phyloP scores from a whole-genome alignment of 1,140 invertebrate genomes.

The Chrysomallon squamiferum region DNA sequence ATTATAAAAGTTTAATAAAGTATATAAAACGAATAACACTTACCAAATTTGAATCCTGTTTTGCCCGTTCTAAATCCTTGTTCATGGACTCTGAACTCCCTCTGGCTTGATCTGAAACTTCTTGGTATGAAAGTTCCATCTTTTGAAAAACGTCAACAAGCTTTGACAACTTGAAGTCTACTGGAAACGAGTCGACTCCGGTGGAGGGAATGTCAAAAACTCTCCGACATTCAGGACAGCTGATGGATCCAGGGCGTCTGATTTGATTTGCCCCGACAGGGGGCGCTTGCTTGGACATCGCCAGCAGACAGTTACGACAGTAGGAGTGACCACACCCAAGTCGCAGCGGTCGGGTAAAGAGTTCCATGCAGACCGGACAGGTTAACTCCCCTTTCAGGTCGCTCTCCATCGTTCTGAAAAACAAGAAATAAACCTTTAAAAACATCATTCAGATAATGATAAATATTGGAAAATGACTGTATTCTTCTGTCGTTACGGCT shows the following conservation, averaged over 20 bases:
- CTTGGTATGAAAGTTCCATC: no score
- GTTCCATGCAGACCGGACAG: constrained; percentile 33
- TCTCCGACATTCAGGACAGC: constrained; percentile 29
- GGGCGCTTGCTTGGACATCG: background rate
- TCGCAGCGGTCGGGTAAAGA: constrained; percentile 23
- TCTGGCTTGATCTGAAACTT: no score
- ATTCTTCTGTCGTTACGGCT: no score
- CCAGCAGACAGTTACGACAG: constrained; percentile 22
- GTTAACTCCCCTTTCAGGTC: constrained; percentile 31
- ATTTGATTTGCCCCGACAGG: background rate
- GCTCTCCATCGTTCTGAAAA: background rate
- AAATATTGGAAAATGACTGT: no score
- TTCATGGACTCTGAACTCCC: no score
- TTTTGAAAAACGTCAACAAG: constrained; percentile 27
- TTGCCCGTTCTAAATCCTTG: no score
- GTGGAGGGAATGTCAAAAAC: constrained; percentile 7
- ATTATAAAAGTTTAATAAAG: no score
- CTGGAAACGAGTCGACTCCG: constrained; percentile 23
- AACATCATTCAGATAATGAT: no score
- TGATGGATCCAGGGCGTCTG: background rate
- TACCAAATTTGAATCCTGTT: no score
- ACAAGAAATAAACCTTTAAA: no score
- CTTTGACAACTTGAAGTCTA: constrained; percentile 31
- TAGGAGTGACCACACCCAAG: constrained; percentile 30
- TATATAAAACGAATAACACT: no score